Evolutionary conservation across 2,888 invertebrate species (phyloP), one percentile per base, ranked within the genome.

Genomic region (Dynastes hyllus): DNA sequence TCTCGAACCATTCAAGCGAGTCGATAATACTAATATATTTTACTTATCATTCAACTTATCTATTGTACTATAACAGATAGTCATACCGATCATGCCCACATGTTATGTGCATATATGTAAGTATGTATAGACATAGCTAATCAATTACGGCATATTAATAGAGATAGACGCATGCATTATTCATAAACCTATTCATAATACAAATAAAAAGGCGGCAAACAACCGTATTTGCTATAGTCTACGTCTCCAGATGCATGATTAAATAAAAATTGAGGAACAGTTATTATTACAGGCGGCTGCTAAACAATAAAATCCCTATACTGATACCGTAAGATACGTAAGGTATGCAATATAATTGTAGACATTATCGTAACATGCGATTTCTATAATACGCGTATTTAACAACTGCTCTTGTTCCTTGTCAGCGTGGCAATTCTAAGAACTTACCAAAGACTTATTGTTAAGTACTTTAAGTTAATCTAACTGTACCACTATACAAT

Each of bases 211-310:
- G 27, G 27, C 32, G n/a, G 2, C 27, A 29, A 63, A 63, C 32
- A 63, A 63, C 63, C 32, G 63, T 32, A 63, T 63, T 63, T 32
- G 9, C 29, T 58, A 13, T 32, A 32, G 63, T 63, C 63, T 29
- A 29, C 61, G 29, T 61, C 11, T 32, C 63, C 63, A 13, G 29
- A 63, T 63, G 63, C 63, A 63, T 63, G 32, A 63, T 63, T 63
- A 63, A 32, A 27, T 27, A 63, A 63, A 63, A 63, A 63, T 13
- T 13, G 32, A 29, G 2, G 11, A 63, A 63, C 63, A 32, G 63
- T 63, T 63, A 32, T 3, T 13, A 11, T 61, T 61, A 37, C 32
- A 4, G 11, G 27, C 1, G 9, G 11, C 29, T 5, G 27, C 27
- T 5, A 29, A 29, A 32, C 6, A 63, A 63, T 63, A 63, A 32